These are phyloP conservation scores for Otolemur garnettii DNA, from an alignment of 2,113 vertebrate genomes.

Conservation along the genomic window DNA sequence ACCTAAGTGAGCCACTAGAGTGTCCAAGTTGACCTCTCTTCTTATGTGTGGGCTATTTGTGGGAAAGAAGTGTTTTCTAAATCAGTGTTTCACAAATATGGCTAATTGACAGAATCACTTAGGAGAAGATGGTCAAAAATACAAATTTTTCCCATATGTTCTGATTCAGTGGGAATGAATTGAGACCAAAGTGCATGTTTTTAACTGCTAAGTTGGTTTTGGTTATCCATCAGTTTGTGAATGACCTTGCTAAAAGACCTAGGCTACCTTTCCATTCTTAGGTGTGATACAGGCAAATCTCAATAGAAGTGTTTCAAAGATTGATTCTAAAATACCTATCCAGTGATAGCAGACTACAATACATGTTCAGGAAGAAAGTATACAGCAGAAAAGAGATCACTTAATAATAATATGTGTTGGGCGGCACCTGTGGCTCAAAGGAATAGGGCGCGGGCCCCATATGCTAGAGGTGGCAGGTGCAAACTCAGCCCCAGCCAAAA, in stretches of 20 bases:
- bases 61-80: neutral
- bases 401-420: neutral
- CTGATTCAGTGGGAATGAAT: slow-evolving; percentile 12
- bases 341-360: neutral
- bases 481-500: no score
- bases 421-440: no score
- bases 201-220: slow-evolving; percentile 1
- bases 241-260: slow-evolving; percentile 26
- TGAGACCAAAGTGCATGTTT: neutral
- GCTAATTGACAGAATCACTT: slow-evolving; percentile 3
- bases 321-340: slow-evolving; percentile 31
- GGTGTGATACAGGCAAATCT: slow-evolving; percentile 36
- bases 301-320: slow-evolving; percentile 41
- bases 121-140: neutral
- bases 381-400: neutral
- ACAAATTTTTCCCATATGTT: neutral
- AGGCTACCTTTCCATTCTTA: slow-evolving; percentile 12
- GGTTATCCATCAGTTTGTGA: slow-evolving; percentile 12
- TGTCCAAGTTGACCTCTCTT: neutral
- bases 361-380: neutral
- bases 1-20: neutral
- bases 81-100: neutral
- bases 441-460: no score
- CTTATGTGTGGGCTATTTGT: neutral
- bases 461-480: no score